phyloP scores from a whole-genome alignment of 2,797 vertebrate genomes.

The Okamejei kenojei region DNA sequence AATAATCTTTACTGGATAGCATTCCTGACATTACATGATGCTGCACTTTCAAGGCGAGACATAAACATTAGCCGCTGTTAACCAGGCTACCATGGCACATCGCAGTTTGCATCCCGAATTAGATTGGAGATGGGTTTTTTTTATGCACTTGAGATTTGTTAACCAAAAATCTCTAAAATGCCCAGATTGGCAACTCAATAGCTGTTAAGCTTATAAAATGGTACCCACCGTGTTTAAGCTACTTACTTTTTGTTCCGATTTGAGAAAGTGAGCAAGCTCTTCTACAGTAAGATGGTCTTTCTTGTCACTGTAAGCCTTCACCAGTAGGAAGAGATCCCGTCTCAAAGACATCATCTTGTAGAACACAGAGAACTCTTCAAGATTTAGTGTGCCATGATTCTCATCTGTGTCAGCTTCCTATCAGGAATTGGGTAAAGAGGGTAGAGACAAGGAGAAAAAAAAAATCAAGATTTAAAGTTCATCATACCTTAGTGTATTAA shows the following conservation, averaged over 20 bases:
- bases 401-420: slow-evolving; percentile 97
- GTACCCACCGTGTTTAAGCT: background rate
- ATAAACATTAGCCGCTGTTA: too few relatives aligned
- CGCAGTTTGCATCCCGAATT: background rate
- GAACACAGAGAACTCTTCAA: slow-evolving; percentile 94
- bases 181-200: background rate
- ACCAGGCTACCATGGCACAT: too few relatives aligned
- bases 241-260: slow-evolving; percentile 79
- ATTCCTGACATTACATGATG: too few relatives aligned
- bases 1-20: too few relatives aligned
- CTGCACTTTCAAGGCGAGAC: too few relatives aligned
- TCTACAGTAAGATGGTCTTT: slow-evolving; percentile 87
- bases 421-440: background rate
- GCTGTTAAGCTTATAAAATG: background rate
- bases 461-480: background rate
- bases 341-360: slow-evolving; percentile 98
- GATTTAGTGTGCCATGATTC: slow-evolving; percentile 87
- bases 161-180: background rate
- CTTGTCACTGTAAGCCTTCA: slow-evolving; percentile 87
- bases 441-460: background rate
- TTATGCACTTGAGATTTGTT: background rate
- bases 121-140: background rate
- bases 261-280: slow-evolving; percentile 81
- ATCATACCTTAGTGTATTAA: background rate
- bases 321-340: slow-evolving; percentile 84